Conservation (phyloP, 1,140 invertebrate species). For the Helicorthomorpha holstii region DNA sequence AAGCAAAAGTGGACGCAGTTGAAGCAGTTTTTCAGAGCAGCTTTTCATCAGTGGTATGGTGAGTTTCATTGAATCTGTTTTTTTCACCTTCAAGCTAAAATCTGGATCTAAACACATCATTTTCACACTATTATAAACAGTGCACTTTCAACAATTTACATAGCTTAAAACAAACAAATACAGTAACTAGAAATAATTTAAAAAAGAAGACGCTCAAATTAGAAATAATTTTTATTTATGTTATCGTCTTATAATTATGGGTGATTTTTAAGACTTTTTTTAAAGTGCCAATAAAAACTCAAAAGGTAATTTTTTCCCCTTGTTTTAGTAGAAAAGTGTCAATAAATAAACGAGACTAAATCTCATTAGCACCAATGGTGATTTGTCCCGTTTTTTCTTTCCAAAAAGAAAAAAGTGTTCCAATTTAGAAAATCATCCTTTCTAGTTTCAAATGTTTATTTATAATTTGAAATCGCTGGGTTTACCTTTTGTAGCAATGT, state of each 20-base stretch:
- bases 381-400: neutral
- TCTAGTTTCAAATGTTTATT: neutral
- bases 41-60: slow-evolving; percentile 40
- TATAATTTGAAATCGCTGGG: neutral
- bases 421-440: neutral
- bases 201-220: neutral
- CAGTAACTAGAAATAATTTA: neutral
- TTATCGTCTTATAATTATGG: no score
- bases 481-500: slow-evolving; percentile 12
- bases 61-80: slow-evolving; percentile 37
- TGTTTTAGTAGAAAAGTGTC: no score
- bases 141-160: no score
- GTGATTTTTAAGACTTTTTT: no score
- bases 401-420: neutral
- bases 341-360: neutral
- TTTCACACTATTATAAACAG: no score
- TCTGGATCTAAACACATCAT: slow-evolving; percentile 43
- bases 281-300: no score
- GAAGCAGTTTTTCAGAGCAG: slow-evolving; percentile 39
- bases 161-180: no score
- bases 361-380: neutral
- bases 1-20: slow-evolving; percentile 38
- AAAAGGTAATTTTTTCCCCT: no score
- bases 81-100: slow-evolving; percentile 39
- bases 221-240: neutral